Evolutionary conservation across 1,140 invertebrate genomes (phyloP).

Genomic region (Drosophila parabipectinata): DNA sequence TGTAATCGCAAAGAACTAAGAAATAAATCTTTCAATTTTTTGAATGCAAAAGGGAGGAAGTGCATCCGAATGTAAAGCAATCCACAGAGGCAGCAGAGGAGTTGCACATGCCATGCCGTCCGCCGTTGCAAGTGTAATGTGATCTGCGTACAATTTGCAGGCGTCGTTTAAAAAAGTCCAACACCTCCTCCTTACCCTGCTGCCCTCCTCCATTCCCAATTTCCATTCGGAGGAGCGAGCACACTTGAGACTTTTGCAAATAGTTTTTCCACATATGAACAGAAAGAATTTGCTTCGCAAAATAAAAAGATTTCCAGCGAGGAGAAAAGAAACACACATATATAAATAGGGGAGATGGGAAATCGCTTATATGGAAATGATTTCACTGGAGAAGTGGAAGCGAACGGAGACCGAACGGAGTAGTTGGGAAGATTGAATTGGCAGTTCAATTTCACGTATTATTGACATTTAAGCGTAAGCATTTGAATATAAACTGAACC

Average conservation of each 20-base stretch:
- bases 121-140: constrained; percentile 61
- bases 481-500: constrained; percentile 63
- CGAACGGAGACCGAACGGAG: constrained; percentile 27
- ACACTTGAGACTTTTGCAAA: constrained; percentile 79
- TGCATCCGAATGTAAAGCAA: constrained; percentile 76
- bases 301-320: constrained; percentile 22
- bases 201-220: neutral
- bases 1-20: constrained; percentile 77
- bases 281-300: constrained; percentile 42
- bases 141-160: constrained; percentile 80
- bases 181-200: constrained; percentile 6
- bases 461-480: constrained; percentile 76
- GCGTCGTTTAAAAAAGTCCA: constrained; percentile 66
- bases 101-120: constrained; percentile 55
- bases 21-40: constrained; percentile 83
- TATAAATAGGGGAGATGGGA: constrained; percentile 67
- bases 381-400: constrained; percentile 39
- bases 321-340: constrained; percentile 63
- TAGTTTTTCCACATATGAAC: constrained; percentile 73
- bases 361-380: constrained; percentile 75
- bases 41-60: constrained; percentile 47
- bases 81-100: constrained; percentile 51
- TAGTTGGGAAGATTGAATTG: constrained; percentile 72
- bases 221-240: constrained; percentile 27
- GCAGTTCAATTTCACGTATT: constrained; percentile 82